Evolutionary conservation across 2,888 invertebrate species (phyloP), one percentile per base, ranked within the genome.

Genomic region (Caenorhabditis becei): DNA sequence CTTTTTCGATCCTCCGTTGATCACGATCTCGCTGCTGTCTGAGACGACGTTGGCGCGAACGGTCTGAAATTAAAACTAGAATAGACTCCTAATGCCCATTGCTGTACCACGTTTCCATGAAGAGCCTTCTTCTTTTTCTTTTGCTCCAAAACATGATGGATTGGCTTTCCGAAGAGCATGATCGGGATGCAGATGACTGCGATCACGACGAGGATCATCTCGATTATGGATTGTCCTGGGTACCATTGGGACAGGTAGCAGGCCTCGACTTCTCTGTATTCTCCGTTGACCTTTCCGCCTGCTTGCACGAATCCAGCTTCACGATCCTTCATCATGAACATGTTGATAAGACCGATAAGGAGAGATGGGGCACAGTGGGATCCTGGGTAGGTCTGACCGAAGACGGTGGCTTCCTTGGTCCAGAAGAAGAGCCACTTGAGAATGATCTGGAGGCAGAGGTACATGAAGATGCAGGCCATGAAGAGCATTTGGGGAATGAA

Each of bases 401-500:
- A 89, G 61, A 90, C 75, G 20, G 63, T 47, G 28, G 67, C 56
- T 62, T 75, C 49, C 37, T 61, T 51, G 44, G 65, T 44, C 88
- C 87, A 89, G 84, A 91, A 97, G 67, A 93, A 92, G 65, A 90
- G 47, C 90, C 90, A 90, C 77, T 90, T 90, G 58, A 89, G 58
- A n/a, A 88, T 82, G 53, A 89, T 86, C 78, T 82, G 75, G 41
- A 96, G 92, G 75, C 95, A 95, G 94, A 99, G 95, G 93, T 98
- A 99, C 91, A 97, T 94, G 94, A 99, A 99, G 84, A 99, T 94
- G 91, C 95, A 94, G 51, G 94, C 90, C 89, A 99, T 92, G 93
- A 98, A 99, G 85, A 97, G 92, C 81, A 98, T 93, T 93, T 97
- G 97, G 0, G 99, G 99, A 87, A 99, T 94, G 93, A 98, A 99